Evolutionary conservation across 2,113 vertebrate genomes (phyloP), one percentile per base, ranked within the genome.

Genomic region (Circaetus gallicus): DNA sequence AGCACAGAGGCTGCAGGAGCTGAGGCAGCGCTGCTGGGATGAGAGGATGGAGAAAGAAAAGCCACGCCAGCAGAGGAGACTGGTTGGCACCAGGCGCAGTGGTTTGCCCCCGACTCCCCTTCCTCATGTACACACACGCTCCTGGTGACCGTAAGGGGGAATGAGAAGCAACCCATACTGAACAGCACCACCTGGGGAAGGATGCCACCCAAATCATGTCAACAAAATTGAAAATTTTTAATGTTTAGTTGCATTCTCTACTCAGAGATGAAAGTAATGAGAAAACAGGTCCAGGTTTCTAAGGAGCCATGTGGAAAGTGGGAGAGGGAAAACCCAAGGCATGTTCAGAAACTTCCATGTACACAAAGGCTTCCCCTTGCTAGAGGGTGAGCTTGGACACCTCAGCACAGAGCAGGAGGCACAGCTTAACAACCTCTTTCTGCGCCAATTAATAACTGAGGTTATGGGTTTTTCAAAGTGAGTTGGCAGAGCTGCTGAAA

Each of bases 401-500:
- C 78, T 8, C 10, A 47, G 32, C 73, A 80, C 56, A 28, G 45
- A 79, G 45, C 70, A 77, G 40, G 52, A 82, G 18, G 67, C 22
- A 55, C 2, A 2, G 66, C 69, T 92, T 72, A 93, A 91, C 0
- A 18, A 43, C 0, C 0, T 26, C 26, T 65, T 90, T 86, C 72
- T 14, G 3, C 0, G 7, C 40, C 81, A 89, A 38, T 65, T 72
- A 81, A 47, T 74, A 83, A 92, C 58, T 66, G 79, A 78, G 58
- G 38, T 36, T 70, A 34, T 26, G 45, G 65, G 29, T 8, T 94
- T 87, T 65, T 73, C 56, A 40, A 70, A 83, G 45, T 8, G 42
- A 91, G 25, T 55, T 95, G 88, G 82, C 67, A 89, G 76, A 93
- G 71, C 32, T 77, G 38, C 58, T 81, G 74, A 72, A 82, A 85